A percentile compares a stretch with the other conserved stretches of the same genome.
Evolutionary conservation across 2,888 invertebrate species (phyloP).

Genomic region (Philereme vetulata): DNA sequence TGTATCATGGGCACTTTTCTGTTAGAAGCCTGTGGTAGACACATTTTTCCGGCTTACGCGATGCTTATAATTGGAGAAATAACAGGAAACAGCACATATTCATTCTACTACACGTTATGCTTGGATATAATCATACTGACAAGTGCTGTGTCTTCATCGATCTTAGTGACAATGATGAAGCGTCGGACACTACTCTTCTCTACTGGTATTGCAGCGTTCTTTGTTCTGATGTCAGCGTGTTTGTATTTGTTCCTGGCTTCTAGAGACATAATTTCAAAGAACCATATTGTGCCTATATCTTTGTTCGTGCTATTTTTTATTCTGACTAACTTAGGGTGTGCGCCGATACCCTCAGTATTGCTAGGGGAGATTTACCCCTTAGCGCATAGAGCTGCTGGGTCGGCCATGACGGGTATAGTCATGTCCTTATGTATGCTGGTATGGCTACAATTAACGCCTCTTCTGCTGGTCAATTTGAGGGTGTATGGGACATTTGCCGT

Average conservation of each 20-base stretch:
- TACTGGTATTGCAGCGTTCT: constrained; percentile 48
- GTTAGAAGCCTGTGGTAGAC: constrained; percentile 52
- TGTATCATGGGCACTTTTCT: constrained; percentile 46
- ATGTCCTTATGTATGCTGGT: constrained; percentile 47
- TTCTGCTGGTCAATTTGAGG: constrained; percentile 44
- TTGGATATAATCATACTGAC: constrained; percentile 52
- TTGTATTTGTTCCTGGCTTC: constrained; percentile 44
- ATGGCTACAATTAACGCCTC: constrained; percentile 50
- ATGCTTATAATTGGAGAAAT: constrained; percentile 48
- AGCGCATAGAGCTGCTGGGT: constrained; percentile 50
- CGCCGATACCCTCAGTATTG: constrained; percentile 53
- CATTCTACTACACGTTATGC: constrained; percentile 51
- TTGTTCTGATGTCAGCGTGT: constrained; percentile 45
- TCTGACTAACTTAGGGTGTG: constrained; percentile 55
- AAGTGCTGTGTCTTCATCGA: constrained; percentile 48
- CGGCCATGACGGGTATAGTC: constrained; percentile 47
- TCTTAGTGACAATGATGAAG: constrained; percentile 50
- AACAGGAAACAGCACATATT: constrained; percentile 45
- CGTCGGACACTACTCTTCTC: constrained; percentile 51
- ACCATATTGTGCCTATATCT: constrained; percentile 43
- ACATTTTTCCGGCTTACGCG: constrained; percentile 54
- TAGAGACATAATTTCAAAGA: constrained; percentile 42
- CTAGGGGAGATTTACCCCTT: constrained; percentile 56
- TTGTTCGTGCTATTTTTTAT: constrained; percentile 52
- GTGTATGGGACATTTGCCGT: constrained; percentile 64